Conservation (phyloP, 2,113 vertebrate species). For the Heptranchias perlo region DNA sequence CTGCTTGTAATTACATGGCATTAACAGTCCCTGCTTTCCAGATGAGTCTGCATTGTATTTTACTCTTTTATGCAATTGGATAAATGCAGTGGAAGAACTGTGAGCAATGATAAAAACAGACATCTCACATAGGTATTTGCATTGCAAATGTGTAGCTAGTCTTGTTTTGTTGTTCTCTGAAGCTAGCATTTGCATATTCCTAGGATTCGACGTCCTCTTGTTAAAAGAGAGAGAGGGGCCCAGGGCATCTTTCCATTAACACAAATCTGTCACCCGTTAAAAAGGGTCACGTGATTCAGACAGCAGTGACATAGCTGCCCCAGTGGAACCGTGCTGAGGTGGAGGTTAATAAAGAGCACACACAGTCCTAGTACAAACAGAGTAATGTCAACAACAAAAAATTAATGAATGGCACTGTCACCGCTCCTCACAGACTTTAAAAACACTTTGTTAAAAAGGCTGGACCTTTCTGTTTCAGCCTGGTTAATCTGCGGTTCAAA, state of each 20-base stretch:
- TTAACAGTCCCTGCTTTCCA: constrained; percentile 36
- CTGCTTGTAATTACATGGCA: constrained; percentile 35
- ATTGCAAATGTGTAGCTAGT: constrained; percentile 25
- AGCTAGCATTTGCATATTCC: constrained; percentile 33
- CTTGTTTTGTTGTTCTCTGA: constrained; percentile 31
- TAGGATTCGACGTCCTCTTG: constrained; percentile 26
- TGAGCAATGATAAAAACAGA: constrained; percentile 38
- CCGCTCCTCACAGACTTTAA: constrained; percentile 30
- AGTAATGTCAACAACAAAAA: constrained; percentile 30
- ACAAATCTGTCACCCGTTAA: constrained; percentile 38
- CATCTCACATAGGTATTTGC: constrained; percentile 30
- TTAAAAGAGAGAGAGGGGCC: constrained; percentile 33
- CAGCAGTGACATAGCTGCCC: constrained; percentile 36
- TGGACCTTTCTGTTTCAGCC: background rate
- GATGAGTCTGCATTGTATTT: constrained; percentile 35
- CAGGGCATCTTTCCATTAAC: constrained; percentile 38
- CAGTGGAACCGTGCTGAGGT: constrained; percentile 23
- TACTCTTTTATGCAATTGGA: constrained; percentile 37
- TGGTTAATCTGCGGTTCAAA: constrained; percentile 20
- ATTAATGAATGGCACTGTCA: constrained; percentile 36
- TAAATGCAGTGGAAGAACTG: constrained; percentile 35
- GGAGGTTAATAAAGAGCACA: constrained; percentile 36
- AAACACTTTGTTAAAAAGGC: constrained; percentile 34
- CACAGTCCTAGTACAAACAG: constrained; percentile 24
- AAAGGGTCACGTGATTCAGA: constrained; percentile 35